These are phyloP conservation scores for Corythoichthys haematopterus DNA, from an alignment of 2,113 vertebrate species.

Conservation along the genomic window DNA sequence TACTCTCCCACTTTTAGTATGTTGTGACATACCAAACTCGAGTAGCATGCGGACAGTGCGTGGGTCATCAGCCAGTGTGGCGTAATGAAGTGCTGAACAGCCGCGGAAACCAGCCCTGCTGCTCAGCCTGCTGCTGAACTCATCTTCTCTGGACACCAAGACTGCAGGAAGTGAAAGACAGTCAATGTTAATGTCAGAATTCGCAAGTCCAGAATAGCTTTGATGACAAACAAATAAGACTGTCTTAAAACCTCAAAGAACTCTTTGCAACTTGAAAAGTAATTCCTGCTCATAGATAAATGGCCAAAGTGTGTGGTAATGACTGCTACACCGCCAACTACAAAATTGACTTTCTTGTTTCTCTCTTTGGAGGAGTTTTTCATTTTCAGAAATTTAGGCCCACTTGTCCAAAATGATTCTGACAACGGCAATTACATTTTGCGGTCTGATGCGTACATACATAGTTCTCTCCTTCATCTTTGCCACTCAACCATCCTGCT, in stretches of 20 bases:
- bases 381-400: constrained; percentile 40
- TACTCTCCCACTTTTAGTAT: not conserved
- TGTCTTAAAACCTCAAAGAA: not conserved
- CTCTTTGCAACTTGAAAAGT: constrained; percentile 2
- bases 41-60: constrained; percentile 75
- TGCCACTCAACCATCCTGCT: constrained; percentile 55
- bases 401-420: constrained; percentile 21
- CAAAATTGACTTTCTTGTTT: constrained; percentile 32
- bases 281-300: constrained; percentile 13
- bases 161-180: constrained; percentile 63
- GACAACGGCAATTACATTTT: constrained; percentile 25
- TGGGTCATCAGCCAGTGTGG: constrained; percentile 83
- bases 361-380: constrained; percentile 32
- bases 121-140: constrained; percentile 91
- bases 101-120: constrained; percentile 86
- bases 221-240: not conserved
- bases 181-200: not conserved
- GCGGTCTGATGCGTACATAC: constrained; percentile 21
- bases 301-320: not conserved
- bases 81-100: constrained; percentile 90
- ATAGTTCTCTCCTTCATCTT: constrained; percentile 56
- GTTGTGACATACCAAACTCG: constrained; percentile 75
- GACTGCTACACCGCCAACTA: constrained; percentile 3
- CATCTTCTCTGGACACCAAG: constrained; percentile 87
- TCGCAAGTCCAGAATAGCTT: not conserved